A percentile compares a stretch with the other conserved stretches of the same genome.
Conservation (phyloP, 2,888 invertebrate species). For the Norana najaformis region DNA sequence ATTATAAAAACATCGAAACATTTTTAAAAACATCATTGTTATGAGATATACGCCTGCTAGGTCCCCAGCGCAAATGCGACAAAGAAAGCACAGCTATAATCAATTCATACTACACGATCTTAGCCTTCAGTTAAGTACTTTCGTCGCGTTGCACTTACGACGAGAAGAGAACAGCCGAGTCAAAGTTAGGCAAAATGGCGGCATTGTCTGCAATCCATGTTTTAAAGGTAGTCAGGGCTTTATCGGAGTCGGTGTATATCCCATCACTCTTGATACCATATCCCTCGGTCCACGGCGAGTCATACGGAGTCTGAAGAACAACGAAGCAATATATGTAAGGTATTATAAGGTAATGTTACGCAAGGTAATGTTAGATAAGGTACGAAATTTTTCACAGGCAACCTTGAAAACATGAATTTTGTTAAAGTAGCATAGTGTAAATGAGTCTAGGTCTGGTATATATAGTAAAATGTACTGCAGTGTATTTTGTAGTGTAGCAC, state of each 20-base stretch:
- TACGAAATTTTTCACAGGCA: background rate
- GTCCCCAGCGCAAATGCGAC: background rate
- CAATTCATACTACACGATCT: background rate
- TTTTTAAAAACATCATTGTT: too few relatives aligned
- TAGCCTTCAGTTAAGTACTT: background rate
- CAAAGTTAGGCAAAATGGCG: slow-evolving; percentile 29
- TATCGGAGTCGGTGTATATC: background rate
- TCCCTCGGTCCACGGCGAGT: slow-evolving; percentile 33
- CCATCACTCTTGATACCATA: background rate
- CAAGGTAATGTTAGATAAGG: too few relatives aligned
- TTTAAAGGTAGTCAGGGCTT: slow-evolving; percentile 21
- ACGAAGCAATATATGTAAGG: background rate
- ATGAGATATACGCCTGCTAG: too few relatives aligned
- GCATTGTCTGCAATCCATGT: slow-evolving; percentile 24
- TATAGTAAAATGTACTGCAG: too few relatives aligned
- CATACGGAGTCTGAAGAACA: slow-evolving; percentile 29
- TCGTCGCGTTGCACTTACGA: slow-evolving; percentile 1
- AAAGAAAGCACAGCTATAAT: background rate
- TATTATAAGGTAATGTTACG: background rate
- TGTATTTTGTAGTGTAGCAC: too few relatives aligned
- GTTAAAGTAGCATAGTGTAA: background rate
- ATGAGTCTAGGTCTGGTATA: too few relatives aligned
- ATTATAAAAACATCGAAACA: too few relatives aligned
- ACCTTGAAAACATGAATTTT: background rate
- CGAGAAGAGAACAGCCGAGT: slow-evolving; percentile 33